phyloP scores from a whole-genome alignment of 2,888 invertebrate genomes.

The Melanophora roralis region DNA sequence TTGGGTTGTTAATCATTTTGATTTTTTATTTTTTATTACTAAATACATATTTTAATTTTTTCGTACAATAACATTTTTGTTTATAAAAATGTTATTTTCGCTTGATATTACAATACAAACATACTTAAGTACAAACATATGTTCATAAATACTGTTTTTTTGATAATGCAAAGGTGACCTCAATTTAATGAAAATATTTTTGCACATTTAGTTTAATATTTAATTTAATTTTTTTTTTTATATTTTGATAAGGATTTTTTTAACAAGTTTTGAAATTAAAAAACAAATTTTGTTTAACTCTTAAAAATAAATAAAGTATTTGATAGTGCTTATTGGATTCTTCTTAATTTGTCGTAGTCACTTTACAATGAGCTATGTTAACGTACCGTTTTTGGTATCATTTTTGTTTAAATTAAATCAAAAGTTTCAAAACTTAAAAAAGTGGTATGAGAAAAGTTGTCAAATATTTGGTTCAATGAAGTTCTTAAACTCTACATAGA shows the following conservation, averaged over 20 bases:
- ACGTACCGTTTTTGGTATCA: no score
- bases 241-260: slow-evolving; percentile 51
- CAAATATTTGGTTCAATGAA: no score
- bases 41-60: neutral
- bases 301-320: slow-evolving; percentile 3
- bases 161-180: slow-evolving; percentile 66
- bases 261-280: slow-evolving; percentile 22
- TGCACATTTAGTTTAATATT: slow-evolving; percentile 47
- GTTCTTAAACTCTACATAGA: no score
- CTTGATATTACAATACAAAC: no score
- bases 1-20: slow-evolving; percentile 60
- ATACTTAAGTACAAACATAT: no score
- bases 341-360: no score
- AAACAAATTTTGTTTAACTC: slow-evolving; percentile 2
- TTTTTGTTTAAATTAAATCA: no score
- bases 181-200: slow-evolving; percentile 60
- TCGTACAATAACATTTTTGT: slow-evolving; percentile 41
- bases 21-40: slow-evolving; percentile 43
- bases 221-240: neutral
- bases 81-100: slow-evolving; percentile 39
- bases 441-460: no score
- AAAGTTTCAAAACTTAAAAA: no score
- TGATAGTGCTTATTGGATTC: neutral
- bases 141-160: slow-evolving; percentile 50
- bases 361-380: no score